A percentile compares a stretch with the other conserved stretches of the same genome.
Conservation (phyloP, 2,797 vertebrate genomes). For the Sebastes aleutianus region DNA sequence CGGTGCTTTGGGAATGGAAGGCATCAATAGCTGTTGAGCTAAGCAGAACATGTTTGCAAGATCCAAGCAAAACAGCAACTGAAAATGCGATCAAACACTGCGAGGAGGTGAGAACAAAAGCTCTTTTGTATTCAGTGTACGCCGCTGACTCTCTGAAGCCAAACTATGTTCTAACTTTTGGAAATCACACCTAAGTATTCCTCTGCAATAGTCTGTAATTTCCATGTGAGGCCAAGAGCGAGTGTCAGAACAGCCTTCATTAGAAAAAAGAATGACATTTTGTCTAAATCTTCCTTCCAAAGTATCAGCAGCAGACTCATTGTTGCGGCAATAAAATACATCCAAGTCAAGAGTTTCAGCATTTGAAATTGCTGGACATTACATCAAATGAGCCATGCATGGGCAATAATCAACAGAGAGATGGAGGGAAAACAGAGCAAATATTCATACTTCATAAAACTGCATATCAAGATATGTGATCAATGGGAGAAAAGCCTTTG, state of each 20-base stretch:
- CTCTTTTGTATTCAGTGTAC: neutral
- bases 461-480: slow-evolving; percentile 65
- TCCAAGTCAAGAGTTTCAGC: slow-evolving; percentile 68
- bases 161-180: slow-evolving; percentile 11
- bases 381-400: slow-evolving; percentile 79
- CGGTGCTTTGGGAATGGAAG: slow-evolving; percentile 50
- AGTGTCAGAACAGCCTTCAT: slow-evolving; percentile 50
- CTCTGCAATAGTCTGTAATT: slow-evolving; percentile 19
- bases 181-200: slow-evolving; percentile 34
- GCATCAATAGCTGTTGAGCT: slow-evolving; percentile 61
- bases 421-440: slow-evolving; percentile 52
- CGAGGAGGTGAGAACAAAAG: slow-evolving; percentile 14
- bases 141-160: neutral
- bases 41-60: slow-evolving; percentile 44
- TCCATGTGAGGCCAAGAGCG: slow-evolving; percentile 24
- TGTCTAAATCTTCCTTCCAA: slow-evolving; percentile 50
- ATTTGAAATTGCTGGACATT: slow-evolving; percentile 65
- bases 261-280: slow-evolving; percentile 39
- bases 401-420: slow-evolving; percentile 71
- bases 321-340: slow-evolving; percentile 72
- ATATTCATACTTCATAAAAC: slow-evolving; percentile 40
- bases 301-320: slow-evolving; percentile 73
- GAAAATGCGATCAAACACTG: neutral
- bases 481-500: slow-evolving; percentile 58
- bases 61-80: slow-evolving; percentile 7